These are phyloP conservation scores for Salvator merianae DNA, from an alignment of 2,113 vertebrate genomes.

Conservation along the genomic window DNA sequence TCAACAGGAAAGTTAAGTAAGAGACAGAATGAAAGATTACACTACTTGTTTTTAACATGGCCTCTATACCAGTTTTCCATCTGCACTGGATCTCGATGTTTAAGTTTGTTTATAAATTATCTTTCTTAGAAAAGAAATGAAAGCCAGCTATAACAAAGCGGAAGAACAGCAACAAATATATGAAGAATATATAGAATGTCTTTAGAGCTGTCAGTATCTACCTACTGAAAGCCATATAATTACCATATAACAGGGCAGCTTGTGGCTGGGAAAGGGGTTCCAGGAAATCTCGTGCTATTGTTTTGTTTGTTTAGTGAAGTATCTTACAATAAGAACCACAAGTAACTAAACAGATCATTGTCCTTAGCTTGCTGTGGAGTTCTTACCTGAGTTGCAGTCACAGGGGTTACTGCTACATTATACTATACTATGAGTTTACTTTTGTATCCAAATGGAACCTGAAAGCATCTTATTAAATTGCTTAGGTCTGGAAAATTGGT, in stretches of 20 bases:
- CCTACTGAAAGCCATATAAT: too few species aligned
- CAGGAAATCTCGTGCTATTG: background rate
- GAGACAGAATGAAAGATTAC: background rate
- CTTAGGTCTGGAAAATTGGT: conserved; percentile 21
- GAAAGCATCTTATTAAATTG: conserved; percentile 14
- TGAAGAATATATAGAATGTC: background rate
- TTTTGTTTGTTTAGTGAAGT: background rate
- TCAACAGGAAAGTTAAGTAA: background rate
- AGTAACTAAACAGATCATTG: background rate
- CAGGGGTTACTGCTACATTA: background rate
- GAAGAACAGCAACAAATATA: background rate
- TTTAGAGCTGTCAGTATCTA: background rate
- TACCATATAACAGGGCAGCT: too few species aligned
- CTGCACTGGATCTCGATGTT: too few species aligned
- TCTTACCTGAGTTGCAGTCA: background rate
- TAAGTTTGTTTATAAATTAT: too few species aligned
- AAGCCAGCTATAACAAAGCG: too few species aligned
- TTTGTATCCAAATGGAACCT: conserved; percentile 9
- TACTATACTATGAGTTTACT: background rate
- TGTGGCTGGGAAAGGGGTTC: background rate
- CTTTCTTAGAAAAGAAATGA: too few species aligned
- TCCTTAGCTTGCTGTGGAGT: background rate
- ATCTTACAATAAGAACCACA: background rate
- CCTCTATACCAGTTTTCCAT: background rate
- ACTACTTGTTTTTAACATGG: background rate